Percentiles rank a stretch among this genome's conserved stretches.
Conservation (phyloP, 2,113 vertebrate species). For the Cinclus cinclus region DNA sequence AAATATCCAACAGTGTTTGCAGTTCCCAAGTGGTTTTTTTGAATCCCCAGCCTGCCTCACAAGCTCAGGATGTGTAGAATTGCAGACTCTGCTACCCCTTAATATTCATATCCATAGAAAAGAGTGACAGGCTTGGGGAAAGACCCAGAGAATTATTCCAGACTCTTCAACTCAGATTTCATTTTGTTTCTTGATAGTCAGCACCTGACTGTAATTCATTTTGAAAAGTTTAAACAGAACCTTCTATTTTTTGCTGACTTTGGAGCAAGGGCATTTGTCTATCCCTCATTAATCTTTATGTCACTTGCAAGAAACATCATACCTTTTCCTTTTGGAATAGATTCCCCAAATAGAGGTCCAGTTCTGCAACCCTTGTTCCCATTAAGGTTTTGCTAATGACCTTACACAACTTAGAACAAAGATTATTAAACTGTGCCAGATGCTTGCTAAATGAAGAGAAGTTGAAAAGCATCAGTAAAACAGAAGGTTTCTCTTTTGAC, state of each 20-base stretch:
- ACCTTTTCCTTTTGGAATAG: conserved; percentile 10
- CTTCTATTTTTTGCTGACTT: conserved; percentile 66
- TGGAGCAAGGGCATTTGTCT: conserved; percentile 63
- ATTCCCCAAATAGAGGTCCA: conserved; percentile 16
- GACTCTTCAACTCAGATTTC: conserved; percentile 43
- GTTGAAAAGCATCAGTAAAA: not conserved
- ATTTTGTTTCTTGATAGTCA: conserved; percentile 57
- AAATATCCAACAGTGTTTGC: not conserved
- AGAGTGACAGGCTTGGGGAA: conserved; percentile 48
- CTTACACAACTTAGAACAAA: not conserved
- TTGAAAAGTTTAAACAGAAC: conserved; percentile 59
- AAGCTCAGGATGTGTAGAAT: not conserved
- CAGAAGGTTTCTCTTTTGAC: not conserved
- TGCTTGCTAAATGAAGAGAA: not conserved
- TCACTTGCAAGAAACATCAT: conserved; percentile 49
- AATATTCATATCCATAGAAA: conserved; percentile 19
- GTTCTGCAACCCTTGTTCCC: not conserved
- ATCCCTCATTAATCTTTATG: conserved; percentile 57
- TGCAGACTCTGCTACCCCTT: not conserved
- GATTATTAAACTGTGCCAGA: not conserved
- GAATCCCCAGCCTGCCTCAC: not conserved
- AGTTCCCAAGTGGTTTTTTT: not conserved
- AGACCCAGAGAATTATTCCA: conserved; percentile 43
- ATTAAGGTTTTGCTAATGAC: conserved; percentile 26
- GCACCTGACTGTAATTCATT: conserved; percentile 60